Percentiles rank a stretch among this genome's conserved stretches.
Conservation (phyloP, 2,888 invertebrate species). For the Pristionchus entomophagus region DNA sequence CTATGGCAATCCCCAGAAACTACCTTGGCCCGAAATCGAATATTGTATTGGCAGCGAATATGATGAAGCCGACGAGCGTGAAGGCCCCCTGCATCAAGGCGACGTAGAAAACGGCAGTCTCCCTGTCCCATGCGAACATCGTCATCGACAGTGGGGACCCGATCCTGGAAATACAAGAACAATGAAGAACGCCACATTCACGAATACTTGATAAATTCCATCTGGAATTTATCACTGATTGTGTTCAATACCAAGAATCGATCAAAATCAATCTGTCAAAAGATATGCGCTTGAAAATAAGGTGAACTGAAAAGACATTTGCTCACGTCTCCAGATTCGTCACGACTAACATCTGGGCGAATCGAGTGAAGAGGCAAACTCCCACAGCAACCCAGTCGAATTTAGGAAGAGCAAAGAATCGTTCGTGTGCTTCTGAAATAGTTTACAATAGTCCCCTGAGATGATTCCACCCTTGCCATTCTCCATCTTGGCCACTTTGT, state of each 20-base stretch:
- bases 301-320: too few species aligned
- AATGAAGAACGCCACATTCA: too few species aligned
- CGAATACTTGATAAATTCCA: too few species aligned
- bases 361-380: conserved; percentile 73
- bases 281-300: too few species aligned
- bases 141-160: conserved; percentile 77
- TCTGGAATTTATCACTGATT: background rate
- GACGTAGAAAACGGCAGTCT: conserved; percentile 75
- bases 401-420: conserved; percentile 61
- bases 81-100: conserved; percentile 75
- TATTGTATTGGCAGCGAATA: conserved; percentile 74
- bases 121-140: conserved; percentile 77
- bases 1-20: too few species aligned
- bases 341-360: conserved; percentile 77
- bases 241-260: too few species aligned
- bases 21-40: conserved; percentile 71
- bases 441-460: too few species aligned
- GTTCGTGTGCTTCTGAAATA: conserved; percentile 50
- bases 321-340: conserved; percentile 77
- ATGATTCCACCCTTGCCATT: too few species aligned
- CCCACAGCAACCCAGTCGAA: conserved; percentile 62
- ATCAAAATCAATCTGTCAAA: too few species aligned
- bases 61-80: conserved; percentile 71
- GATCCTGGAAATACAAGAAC: conserved; percentile 53
- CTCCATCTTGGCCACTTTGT: conserved; percentile 52